Evolutionary conservation across 2,113 vertebrate species (phyloP).

Genomic region (Pachypanchax playfairii): DNA sequence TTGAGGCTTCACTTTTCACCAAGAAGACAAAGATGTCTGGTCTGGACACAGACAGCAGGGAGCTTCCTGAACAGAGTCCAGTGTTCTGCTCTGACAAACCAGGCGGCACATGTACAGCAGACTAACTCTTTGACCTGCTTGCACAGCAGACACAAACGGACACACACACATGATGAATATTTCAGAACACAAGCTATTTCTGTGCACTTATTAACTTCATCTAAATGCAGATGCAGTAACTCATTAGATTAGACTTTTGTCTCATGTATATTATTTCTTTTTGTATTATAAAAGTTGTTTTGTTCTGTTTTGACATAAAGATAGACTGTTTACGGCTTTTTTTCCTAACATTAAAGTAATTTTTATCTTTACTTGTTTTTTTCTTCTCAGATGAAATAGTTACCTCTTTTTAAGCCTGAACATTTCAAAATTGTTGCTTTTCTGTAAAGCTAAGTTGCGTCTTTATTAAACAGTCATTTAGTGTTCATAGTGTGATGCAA

Average conservation of each 20-base stretch:
- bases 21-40: no score
- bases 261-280: no score
- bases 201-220: constrained; percentile 68
- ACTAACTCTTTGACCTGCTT: constrained; percentile 40
- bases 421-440: constrained; percentile 15
- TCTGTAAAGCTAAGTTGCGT: constrained; percentile 32
- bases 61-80: constrained; percentile 43
- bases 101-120: constrained; percentile 56
- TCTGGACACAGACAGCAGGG: constrained; percentile 29
- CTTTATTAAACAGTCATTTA: constrained; percentile 54
- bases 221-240: constrained; percentile 55
- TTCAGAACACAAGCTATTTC: constrained; percentile 75
- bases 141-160: constrained; percentile 39
- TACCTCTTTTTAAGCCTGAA: background rate
- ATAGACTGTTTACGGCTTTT: background rate
- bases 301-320: no score
- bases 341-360: background rate
- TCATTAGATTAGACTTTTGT: constrained; percentile 33
- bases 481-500: constrained; percentile 61
- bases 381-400: background rate
- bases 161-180: constrained; percentile 66
- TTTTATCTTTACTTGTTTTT: constrained; percentile 4
- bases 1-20: no score
- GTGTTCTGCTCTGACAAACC: constrained; percentile 46
- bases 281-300: no score